Percentiles rank a stretch among this genome's conserved stretches.
Conservation (phyloP, 1,140 invertebrate genomes). For the Lordiphosa mommai region DNA sequence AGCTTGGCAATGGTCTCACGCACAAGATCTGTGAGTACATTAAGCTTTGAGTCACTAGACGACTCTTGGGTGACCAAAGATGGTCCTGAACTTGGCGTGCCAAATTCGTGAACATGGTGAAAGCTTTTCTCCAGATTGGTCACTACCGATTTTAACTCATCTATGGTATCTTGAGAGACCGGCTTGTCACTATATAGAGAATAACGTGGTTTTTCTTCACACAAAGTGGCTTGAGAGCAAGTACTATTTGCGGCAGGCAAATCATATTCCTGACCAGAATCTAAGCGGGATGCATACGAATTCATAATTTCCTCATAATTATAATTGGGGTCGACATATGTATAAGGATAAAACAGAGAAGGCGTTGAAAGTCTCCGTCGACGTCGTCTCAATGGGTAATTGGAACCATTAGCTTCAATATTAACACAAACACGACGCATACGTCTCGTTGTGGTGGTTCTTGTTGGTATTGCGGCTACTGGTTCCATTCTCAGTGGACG, state of each 20-base stretch:
- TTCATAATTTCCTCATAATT: neutral
- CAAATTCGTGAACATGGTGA: neutral
- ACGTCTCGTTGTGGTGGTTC: constrained; percentile 31
- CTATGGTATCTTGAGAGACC: neutral
- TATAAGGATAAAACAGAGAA: neutral
- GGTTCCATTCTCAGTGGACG: constrained; percentile 3
- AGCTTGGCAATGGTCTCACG: constrained; percentile 31
- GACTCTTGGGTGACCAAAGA: neutral
- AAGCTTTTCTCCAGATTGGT: neutral
- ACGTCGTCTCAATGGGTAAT: neutral
- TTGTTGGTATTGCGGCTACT: constrained; percentile 3
- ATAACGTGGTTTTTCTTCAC: neutral
- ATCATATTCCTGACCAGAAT: constrained; percentile 1
- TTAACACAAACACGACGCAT: constrained; percentile 36
- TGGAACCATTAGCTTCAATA: constrained; percentile 35
- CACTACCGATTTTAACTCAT: neutral
- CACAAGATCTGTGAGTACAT: constrained; percentile 24
- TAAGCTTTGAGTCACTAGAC: neutral
- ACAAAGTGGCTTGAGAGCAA: neutral
- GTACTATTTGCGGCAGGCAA: neutral
- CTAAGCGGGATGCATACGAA: neutral
- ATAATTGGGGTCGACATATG: neutral
- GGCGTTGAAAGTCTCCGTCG: constrained; percentile 1
- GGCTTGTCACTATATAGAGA: neutral
- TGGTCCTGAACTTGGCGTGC: neutral